phyloP scores from a whole-genome alignment of 92 coral and sea anemone genomes.

The Zoanthus solanderi region DNA sequence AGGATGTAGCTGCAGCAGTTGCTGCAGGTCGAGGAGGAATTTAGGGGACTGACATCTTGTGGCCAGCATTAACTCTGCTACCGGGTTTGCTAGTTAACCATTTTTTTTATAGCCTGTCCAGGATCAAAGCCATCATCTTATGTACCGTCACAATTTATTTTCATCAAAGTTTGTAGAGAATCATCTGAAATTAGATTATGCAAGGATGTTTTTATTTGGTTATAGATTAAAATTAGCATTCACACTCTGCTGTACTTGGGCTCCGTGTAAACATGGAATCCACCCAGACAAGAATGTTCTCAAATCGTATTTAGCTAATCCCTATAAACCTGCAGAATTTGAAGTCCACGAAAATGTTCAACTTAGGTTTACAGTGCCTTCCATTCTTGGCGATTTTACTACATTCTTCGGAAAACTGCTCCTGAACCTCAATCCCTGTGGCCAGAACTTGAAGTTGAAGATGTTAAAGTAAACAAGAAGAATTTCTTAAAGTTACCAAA shows the following conservation, averaged over 20 bases:
- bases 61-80: background rate
- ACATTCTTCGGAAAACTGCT: constrained; percentile 48
- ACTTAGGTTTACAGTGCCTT: background rate
- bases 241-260: background rate
- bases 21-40: background rate
- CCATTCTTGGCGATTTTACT: constrained; percentile 41
- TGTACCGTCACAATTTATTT: background rate
- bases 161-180: background rate
- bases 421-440: background rate
- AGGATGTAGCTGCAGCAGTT: background rate
- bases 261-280: background rate
- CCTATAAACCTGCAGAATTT: background rate
- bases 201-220: background rate
- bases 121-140: background rate
- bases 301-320: constrained; percentile 30
- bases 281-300: constrained; percentile 48
- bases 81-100: background rate
- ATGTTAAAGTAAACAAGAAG: background rate
- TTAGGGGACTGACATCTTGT: background rate
- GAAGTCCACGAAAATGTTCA: background rate
- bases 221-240: background rate
- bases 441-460: too few species aligned
- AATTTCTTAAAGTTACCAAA: background rate
- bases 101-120: background rate
- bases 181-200: background rate